Conservation (phyloP, 2,888 invertebrate species). For the Tipula helvola region DNA sequence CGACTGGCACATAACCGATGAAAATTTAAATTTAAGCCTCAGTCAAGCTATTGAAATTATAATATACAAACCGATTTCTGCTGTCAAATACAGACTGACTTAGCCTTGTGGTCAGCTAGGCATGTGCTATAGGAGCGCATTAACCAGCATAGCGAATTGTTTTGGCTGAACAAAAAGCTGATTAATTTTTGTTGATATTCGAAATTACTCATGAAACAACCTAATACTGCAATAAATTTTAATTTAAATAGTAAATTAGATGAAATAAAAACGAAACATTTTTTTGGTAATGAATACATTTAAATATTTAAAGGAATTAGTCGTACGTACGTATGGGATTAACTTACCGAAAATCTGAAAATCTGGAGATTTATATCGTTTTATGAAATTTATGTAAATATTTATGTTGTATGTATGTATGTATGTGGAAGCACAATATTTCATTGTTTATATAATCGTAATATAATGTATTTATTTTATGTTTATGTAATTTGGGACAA, state of each 20-base stretch:
- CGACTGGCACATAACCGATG: too few species aligned
- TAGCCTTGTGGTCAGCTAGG: too few species aligned
- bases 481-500: not conserved
- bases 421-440: not conserved
- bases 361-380: not conserved
- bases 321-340: not conserved
- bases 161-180: too few species aligned
- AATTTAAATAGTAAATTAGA: not conserved
- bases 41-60: too few species aligned
- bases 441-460: too few species aligned
- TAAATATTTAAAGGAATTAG: not conserved
- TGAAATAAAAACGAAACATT: not conserved
- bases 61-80: too few species aligned
- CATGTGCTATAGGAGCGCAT: too few species aligned
- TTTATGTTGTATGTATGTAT: not conserved
- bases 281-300: not conserved
- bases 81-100: too few species aligned
- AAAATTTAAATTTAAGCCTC: too few species aligned
- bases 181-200: too few species aligned
- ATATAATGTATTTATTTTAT: not conserved
- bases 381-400: not conserved
- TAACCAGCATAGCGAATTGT: too few species aligned
- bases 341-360: not conserved
- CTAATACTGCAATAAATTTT: not conserved
- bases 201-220: not conserved